Conservation (phyloP, 2,797 vertebrate genomes). For the Enteromius thamalakanensis region DNA sequence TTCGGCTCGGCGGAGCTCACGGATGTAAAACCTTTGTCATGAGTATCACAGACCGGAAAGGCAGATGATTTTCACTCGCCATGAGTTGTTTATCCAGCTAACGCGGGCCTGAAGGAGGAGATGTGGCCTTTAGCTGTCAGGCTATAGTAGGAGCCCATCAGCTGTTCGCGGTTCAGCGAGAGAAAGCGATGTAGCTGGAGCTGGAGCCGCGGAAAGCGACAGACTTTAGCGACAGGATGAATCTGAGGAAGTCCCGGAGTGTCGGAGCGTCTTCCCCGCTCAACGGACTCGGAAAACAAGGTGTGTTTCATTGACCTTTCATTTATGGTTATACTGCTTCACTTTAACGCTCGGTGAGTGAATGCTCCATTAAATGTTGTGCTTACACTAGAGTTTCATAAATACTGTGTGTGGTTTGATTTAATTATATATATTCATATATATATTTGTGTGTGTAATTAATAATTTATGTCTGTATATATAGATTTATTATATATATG, state of each 20-base stretch:
- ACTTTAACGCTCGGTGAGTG: neutral
- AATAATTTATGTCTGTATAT: no score
- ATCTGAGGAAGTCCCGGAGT: constrained; percentile 69
- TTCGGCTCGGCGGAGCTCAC: neutral
- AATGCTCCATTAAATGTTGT: neutral
- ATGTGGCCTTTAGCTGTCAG: constrained; percentile 29
- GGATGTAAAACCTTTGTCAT: neutral
- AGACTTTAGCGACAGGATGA: constrained; percentile 47
- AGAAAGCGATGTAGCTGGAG: neutral
- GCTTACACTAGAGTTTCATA: neutral
- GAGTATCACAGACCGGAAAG: neutral
- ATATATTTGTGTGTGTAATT: no score
- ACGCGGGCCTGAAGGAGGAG: neutral
- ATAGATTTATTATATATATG: no score
- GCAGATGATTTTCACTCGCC: neutral
- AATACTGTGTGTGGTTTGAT: no score
- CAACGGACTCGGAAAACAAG: constrained; percentile 72
- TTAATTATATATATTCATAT: no score
- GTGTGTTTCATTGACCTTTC: constrained; percentile 40
- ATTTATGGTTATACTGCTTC: no score
- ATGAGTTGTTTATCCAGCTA: constrained; percentile 5
- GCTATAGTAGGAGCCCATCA: neutral
- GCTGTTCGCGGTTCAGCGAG: neutral
- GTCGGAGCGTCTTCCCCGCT: constrained; percentile 66
- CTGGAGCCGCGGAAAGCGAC: neutral